A percentile compares a stretch with the other conserved stretches of the same genome.
Evolutionary conservation across 2,888 invertebrate genomes (phyloP).

Genomic region (Lasioglossum zephyrum): DNA sequence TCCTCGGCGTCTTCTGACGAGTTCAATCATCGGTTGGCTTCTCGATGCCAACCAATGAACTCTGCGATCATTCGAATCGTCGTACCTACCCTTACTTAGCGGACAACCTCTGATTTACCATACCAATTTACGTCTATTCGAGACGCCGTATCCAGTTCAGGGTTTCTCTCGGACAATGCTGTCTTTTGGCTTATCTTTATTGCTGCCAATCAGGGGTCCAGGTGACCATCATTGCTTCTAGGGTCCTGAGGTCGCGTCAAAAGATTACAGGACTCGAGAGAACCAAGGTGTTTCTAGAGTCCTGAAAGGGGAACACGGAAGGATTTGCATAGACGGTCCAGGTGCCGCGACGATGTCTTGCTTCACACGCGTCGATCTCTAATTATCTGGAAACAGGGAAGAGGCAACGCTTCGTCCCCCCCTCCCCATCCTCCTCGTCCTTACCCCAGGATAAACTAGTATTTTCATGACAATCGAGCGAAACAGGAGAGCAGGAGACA

Average conservation of each 20-base stretch:
- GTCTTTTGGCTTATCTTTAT: neutral
- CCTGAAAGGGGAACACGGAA: conserved; percentile 5
- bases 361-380: conserved; percentile 64
- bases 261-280: conserved; percentile 25
- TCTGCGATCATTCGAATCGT: too few species aligned
- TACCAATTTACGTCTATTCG: too few species aligned
- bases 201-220: neutral
- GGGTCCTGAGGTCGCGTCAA: neutral
- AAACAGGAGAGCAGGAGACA: conserved; percentile 23
- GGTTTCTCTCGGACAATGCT: neutral
- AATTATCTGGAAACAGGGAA: conserved; percentile 68
- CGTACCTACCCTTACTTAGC: too few species aligned
- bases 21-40: neutral
- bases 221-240: neutral
- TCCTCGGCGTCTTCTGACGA: neutral
- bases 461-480: conserved; percentile 80
- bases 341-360: conserved; percentile 55
- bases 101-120: too few species aligned
- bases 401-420: neutral
- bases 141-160: too few species aligned
- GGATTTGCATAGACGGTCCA: conserved; percentile 64
- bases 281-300: conserved; percentile 20
- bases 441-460: conserved; percentile 73
- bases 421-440: neutral
- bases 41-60: too few species aligned